phyloP scores from a whole-genome alignment of 92 coral and sea anemone genomes.

The Palythoa grandiflora region DNA sequence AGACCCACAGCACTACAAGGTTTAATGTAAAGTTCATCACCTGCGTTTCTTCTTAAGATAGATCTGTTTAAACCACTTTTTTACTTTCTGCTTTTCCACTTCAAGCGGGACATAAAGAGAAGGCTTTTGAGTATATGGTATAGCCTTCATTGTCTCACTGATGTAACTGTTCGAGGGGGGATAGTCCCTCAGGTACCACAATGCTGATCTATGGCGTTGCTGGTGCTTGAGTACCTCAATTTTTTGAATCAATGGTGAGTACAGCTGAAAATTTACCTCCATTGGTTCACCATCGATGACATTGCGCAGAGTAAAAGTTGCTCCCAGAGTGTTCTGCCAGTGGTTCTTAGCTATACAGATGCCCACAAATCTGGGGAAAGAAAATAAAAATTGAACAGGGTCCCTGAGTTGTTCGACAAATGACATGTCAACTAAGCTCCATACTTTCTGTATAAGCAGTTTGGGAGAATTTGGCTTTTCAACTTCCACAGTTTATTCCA shows the following conservation, averaged over 20 bases:
- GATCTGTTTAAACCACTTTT: slow-evolving; percentile 90
- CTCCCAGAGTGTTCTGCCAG: slow-evolving; percentile 97
- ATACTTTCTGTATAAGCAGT: too few relatives aligned
- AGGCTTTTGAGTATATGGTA: slow-evolving; percentile 87
- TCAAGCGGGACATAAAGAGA: slow-evolving; percentile 79
- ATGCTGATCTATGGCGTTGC: slow-evolving; percentile 74
- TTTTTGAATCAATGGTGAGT: slow-evolving; percentile 93
- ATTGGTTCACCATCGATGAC: slow-evolving; percentile 96
- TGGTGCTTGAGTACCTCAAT: slow-evolving; percentile 93
- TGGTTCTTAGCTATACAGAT: slow-evolving; percentile 94
- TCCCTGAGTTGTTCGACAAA: too few relatives aligned
- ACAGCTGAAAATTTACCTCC: slow-evolving; percentile 94
- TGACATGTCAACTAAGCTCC: too few relatives aligned
- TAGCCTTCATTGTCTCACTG: slow-evolving; percentile 91
- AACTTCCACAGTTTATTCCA: too few relatives aligned
- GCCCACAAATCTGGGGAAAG: slow-evolving; percentile 81
- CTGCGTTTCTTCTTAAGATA: slow-evolving; percentile 72
- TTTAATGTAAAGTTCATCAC: slow-evolving; percentile 7
- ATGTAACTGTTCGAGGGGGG: slow-evolving; percentile 92
- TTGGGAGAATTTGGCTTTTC: too few relatives aligned
- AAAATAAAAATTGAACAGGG: not conserved
- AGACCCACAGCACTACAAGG: not conserved
- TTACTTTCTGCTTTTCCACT: slow-evolving; percentile 80
- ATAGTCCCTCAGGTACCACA: slow-evolving; percentile 94
- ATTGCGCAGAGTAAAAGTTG: slow-evolving; percentile 94